Evolutionary conservation across 2,113 vertebrate species (phyloP).

Genomic region (Psophia crepitans): DNA sequence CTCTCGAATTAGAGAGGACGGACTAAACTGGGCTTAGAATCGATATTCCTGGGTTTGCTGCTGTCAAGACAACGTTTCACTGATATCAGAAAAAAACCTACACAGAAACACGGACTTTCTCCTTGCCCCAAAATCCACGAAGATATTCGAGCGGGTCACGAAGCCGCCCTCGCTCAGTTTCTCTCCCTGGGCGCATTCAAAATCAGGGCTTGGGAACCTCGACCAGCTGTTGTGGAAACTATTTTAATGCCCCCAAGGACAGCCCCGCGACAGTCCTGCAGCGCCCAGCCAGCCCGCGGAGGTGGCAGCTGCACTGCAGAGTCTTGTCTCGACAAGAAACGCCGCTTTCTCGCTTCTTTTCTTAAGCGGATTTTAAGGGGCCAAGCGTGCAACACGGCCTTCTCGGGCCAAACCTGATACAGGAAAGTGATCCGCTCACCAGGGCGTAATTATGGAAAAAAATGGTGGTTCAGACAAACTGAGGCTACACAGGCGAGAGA

Average conservation of each 20-base stretch:
- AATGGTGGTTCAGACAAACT: background rate
- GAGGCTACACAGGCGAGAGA: background rate
- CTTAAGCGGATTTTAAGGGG: background rate
- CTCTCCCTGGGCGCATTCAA: background rate
- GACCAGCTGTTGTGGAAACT: background rate
- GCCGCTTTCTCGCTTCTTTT: background rate
- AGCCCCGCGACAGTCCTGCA: background rate
- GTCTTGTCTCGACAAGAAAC: background rate
- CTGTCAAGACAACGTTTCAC: background rate
- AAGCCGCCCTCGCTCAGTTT: fast-evolving
- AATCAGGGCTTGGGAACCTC: background rate
- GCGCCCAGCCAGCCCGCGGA: fast-evolving
- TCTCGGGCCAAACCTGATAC: fast-evolving
- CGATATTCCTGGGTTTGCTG: background rate
- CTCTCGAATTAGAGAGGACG: background rate
- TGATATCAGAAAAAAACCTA: background rate
- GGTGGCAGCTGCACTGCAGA: background rate
- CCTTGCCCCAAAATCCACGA: background rate
- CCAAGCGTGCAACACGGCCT: fast-evolving
- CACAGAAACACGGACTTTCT: fast-evolving
- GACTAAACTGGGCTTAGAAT: background rate
- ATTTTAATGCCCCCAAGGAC: background rate
- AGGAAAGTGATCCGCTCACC: background rate
- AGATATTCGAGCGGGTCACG: fast-evolving
- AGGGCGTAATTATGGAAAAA: no score